Conservation (phyloP, 2,888 invertebrate genomes). For the Drosophila tripunctata region DNA sequence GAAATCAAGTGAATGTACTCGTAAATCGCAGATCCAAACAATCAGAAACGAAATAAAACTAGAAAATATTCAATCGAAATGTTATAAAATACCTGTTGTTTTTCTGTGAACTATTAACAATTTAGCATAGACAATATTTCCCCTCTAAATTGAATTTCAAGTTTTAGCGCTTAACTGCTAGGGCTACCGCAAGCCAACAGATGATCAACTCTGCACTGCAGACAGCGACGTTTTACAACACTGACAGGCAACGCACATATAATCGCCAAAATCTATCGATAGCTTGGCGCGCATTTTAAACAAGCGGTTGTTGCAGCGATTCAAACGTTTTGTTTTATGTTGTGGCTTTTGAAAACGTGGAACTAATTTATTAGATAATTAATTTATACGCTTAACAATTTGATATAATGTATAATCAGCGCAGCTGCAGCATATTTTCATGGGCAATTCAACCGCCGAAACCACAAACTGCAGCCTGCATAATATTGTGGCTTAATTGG, state of each 20-base stretch:
- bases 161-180: slow-evolving; percentile 6
- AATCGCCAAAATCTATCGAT: slow-evolving; percentile 12
- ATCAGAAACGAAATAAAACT: slow-evolving; percentile 75
- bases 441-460: slow-evolving; percentile 47
- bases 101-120: neutral
- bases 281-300: slow-evolving; percentile 17
- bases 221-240: slow-evolving; percentile 1
- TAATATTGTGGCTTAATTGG: slow-evolving; percentile 61
- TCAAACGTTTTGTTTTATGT: neutral
- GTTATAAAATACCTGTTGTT: neutral
- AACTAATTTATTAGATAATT: slow-evolving; percentile 6
- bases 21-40: slow-evolving; percentile 67
- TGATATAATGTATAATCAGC: slow-evolving; percentile 2
- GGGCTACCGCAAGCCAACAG: slow-evolving; percentile 19
- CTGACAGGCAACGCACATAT: neutral
- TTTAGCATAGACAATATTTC: no score
- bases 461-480: slow-evolving; percentile 52
- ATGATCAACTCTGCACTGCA: neutral
- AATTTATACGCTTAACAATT: slow-evolving; percentile 19
- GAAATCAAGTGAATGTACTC: slow-evolving; percentile 57
- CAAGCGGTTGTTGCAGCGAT: neutral
- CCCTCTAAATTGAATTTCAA: neutral
- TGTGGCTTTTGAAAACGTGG: neutral
- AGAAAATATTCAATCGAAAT: slow-evolving; percentile 62
- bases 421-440: slow-evolving; percentile 50